Base-by-base conservation (phyloP, 2,888 invertebrate genomes). In the Panopea generosa region DNA sequence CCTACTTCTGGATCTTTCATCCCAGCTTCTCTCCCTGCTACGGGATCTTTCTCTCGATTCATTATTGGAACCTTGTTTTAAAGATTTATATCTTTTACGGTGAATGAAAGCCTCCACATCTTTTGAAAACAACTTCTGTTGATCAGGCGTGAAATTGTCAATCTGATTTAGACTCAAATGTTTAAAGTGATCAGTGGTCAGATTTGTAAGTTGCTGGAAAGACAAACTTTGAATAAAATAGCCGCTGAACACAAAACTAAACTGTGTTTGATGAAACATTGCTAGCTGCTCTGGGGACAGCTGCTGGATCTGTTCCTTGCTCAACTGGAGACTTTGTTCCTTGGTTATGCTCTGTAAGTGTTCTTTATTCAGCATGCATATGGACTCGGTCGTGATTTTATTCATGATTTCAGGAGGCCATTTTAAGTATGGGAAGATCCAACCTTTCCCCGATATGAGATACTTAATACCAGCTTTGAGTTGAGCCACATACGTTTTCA, bases 221-320 rank as follows among this genome's bases (percentile, higher is more conserved):
- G 76, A 57, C 22, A 76, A 27, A n/a, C 40, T 61, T 16, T 20
- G 11, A 2, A 76, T 18, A 43, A 76, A 50, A 1, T 61, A 24
- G 26, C 47, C 38, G 52, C 43, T 33, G 20, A 59, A 62, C 2
- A 71, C 6, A 40, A 47, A 57, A 9, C 18, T 4, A 1, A 18
- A n/a, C 29, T 76, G 70, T 9, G 24, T 45, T 49, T n/a, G 29
- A 14, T 27, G 11, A 26, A 78, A 78, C 59, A 67, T 50, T 11
- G 61, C 38, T n/a, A 78, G 47, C 60, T 78, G 78, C n/a, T 78
- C 70, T 49, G 43, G 26, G 3, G 62, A 56, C 1, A 78, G 60
- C 29, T 52, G 14, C 26, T 59, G 40, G 29, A 78, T 49, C 26
- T 78, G 78, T 27, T 70, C 50, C 16, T 40, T 50, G 18, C 67